A percentile compares a stretch with the other conserved stretches of the same genome.
Conservation (phyloP, 1,140 invertebrate species). For the Wiebesia pumilae region DNA sequence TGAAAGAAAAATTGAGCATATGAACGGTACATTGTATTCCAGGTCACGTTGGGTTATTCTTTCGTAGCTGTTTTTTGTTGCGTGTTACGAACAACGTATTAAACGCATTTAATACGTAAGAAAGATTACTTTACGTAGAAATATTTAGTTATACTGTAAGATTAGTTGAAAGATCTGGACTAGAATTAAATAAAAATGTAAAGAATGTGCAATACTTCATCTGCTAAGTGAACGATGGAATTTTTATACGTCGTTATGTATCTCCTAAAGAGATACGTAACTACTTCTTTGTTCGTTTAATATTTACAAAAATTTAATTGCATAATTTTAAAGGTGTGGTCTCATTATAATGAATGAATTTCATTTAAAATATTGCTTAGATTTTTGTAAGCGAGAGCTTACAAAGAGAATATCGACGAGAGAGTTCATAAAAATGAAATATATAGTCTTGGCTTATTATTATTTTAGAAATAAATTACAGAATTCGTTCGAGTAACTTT, state of each 20-base stretch:
- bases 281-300: background rate
- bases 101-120: too few relatives aligned
- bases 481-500: background rate
- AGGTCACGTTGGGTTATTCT: background rate
- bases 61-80: background rate
- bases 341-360: background rate
- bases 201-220: too few relatives aligned
- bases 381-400: background rate
- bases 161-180: too few relatives aligned
- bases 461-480: constrained; percentile 14
- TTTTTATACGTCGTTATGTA: too few relatives aligned
- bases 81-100: too few relatives aligned
- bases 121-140: too few relatives aligned
- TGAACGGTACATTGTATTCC: constrained; percentile 9
- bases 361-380: background rate
- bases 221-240: too few relatives aligned
- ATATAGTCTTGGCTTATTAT: background rate
- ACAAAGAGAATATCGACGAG: background rate
- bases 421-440: background rate
- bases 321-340: background rate
- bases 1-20: constrained; percentile 4
- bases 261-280: too few relatives aligned
- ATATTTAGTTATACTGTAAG: too few relatives aligned
- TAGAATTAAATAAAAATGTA: too few relatives aligned
- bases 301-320: background rate